Conservation (phyloP, 2,888 invertebrate species). For the Spialia ferax region DNA sequence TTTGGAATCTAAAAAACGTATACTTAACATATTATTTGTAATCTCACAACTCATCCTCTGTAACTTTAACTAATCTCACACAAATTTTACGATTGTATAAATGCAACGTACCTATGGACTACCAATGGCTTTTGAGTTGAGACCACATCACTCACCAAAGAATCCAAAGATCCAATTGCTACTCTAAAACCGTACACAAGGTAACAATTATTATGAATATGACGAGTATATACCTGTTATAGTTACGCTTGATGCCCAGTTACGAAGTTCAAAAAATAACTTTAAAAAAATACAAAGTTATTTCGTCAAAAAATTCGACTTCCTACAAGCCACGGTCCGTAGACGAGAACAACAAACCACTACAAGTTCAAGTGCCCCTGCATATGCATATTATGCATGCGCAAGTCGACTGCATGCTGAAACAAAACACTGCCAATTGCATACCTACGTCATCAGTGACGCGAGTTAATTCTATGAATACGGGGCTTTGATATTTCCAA, state of each 20-base stretch:
- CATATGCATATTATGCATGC: constrained; percentile 21
- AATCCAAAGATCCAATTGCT: neutral
- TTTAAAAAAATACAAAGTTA: constrained; percentile 1
- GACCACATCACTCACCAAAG: neutral
- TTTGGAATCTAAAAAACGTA: too few relatives aligned
- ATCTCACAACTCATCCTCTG: too few relatives aligned
- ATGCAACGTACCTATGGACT: too few relatives aligned
- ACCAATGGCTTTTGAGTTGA: neutral
- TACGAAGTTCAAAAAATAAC: neutral
- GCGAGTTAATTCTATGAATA: constrained; percentile 25
- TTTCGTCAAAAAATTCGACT: neutral
- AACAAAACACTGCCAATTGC: constrained; percentile 37
- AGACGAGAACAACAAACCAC: constrained; percentile 4
- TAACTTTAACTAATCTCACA: too few relatives aligned
- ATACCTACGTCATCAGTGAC: constrained; percentile 13
- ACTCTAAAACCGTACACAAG: neutral
- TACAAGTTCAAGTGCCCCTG: constrained; percentile 11
- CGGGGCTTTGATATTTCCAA: constrained; percentile 24
- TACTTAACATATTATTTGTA: too few relatives aligned
- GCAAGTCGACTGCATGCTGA: constrained; percentile 18
- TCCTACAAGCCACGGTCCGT: neutral
- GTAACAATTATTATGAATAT: neutral
- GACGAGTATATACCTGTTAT: neutral
- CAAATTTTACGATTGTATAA: too few relatives aligned
- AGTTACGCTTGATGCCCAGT: too few relatives aligned